Evolutionary conservation across 2,113 vertebrate genomes (phyloP).

Genomic region (Helogale parvula): DNA sequence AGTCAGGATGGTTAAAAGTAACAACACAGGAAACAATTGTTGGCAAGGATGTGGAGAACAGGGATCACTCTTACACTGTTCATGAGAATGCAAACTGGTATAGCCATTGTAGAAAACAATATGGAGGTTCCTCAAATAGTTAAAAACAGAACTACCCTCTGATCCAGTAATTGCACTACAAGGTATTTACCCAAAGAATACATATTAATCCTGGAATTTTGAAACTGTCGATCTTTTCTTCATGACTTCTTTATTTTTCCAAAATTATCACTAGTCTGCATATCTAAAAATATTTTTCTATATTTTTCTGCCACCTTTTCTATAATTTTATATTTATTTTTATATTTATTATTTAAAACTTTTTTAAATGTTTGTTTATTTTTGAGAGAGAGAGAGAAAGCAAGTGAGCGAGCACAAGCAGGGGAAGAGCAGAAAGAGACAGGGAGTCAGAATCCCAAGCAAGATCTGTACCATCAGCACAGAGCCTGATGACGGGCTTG

Average conservation of each 20-base stretch:
- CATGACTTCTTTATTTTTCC: background rate
- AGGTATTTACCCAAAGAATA: background rate
- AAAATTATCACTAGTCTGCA: background rate
- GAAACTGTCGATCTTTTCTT: background rate
- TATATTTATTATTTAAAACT: background rate
- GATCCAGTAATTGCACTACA: background rate
- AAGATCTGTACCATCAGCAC: no score
- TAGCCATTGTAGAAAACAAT: background rate
- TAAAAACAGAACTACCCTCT: background rate
- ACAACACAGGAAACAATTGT: background rate
- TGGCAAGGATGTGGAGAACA: background rate
- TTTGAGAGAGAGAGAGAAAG: no score
- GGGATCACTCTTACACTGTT: background rate
- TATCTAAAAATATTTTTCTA: background rate
- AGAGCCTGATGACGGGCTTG: no score
- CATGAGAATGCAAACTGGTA: background rate
- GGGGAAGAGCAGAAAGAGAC: no score
- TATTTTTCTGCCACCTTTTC: background rate
- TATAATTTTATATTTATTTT: background rate
- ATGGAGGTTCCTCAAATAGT: background rate
- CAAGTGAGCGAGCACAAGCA: no score
- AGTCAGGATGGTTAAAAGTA: background rate
- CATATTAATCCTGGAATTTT: background rate
- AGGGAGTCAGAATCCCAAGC: no score
- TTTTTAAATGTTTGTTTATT: no score